Evolutionary conservation across 2,888 invertebrate genomes (phyloP).

Genomic region (Drosophila affinis): DNA sequence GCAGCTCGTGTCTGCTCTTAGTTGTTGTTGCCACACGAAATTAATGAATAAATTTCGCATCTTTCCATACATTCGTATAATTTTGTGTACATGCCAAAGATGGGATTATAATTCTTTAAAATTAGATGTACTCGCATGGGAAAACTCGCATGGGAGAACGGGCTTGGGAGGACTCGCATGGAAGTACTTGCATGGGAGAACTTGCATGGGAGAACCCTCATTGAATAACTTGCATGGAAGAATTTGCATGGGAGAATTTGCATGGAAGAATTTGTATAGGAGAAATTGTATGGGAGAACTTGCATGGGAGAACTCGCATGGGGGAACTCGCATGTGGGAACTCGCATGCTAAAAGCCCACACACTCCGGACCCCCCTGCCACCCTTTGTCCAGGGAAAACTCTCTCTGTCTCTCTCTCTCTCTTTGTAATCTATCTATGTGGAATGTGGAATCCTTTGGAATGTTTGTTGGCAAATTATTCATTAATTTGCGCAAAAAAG

Average conservation of each 20-base stretch:
- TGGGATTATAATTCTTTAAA: neutral
- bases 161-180: no score
- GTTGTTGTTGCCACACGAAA: neutral
- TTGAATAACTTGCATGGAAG: no score
- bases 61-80: neutral
- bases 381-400: neutral
- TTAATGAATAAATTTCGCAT: conserved; percentile 26
- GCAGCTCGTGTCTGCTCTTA: conserved; percentile 5
- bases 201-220: no score
- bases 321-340: no score
- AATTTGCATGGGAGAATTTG: no score
- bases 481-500: conserved; percentile 25
- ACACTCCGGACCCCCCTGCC: neutral
- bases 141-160: conserved; percentile 1
- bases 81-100: neutral
- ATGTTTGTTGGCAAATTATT: conserved; percentile 33
- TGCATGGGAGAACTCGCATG: neutral
- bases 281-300: no score
- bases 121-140: neutral
- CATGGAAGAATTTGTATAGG: no score
- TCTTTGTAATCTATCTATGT: neutral
- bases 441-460: neutral
- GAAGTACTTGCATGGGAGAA: no score
- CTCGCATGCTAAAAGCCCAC: no score
- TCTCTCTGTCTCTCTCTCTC: neutral